Evolutionary conservation across 2,797 vertebrate genomes (phyloP).

Genomic region (Numenius phaeopus): DNA sequence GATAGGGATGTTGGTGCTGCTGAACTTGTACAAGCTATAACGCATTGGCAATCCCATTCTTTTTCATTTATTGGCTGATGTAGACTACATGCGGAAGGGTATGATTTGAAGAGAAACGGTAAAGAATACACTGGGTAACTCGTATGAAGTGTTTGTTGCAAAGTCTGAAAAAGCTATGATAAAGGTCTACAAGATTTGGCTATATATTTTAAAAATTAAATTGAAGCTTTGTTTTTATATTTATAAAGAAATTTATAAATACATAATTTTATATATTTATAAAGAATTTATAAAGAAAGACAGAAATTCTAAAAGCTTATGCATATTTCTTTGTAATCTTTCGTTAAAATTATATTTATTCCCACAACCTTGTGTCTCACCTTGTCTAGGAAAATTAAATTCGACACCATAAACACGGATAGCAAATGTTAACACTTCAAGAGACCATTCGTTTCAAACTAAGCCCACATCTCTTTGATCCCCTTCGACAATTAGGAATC

Average conservation of each 20-base stretch:
- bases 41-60: background rate
- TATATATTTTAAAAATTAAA: background rate
- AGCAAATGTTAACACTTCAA: background rate
- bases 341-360: background rate
- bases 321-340: background rate
- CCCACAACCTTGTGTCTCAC: background rate
- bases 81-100: background rate
- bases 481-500: background rate
- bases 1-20: background rate
- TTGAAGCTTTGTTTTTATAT: background rate
- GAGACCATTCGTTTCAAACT: background rate
- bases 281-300: background rate
- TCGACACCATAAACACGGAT: background rate
- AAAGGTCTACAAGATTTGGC: background rate
- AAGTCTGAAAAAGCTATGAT: background rate
- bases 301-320: background rate
- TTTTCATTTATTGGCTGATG: background rate
- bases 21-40: accelerated
- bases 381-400: background rate
- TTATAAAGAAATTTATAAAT: background rate
- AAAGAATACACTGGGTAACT: background rate
- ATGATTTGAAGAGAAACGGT: background rate
- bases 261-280: too few relatives aligned
- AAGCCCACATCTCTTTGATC: background rate
- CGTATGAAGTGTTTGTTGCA: background rate